These are phyloP conservation scores for Aspidiotus rigidus DNA, from an alignment of 2,888 invertebrate genomes.

Conservation along the genomic window DNA sequence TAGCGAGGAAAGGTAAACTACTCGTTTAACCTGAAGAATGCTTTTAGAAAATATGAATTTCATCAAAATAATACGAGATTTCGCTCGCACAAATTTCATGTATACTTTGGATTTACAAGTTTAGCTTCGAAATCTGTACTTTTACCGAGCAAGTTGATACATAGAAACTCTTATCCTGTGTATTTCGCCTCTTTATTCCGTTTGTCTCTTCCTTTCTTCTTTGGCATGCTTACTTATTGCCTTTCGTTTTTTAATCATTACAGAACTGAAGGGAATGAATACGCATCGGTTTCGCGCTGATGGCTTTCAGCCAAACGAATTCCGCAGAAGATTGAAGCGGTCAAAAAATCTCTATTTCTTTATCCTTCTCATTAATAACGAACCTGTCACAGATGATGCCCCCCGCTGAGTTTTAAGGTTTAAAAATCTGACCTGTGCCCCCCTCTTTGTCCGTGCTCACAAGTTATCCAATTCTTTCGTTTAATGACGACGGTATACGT, in stretches of 20 bases:
- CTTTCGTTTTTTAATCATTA: conserved; percentile 6
- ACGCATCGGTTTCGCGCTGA: conserved; percentile 27
- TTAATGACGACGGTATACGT: conserved; percentile 30
- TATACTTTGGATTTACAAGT: too few species aligned
- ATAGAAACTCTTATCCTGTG: too few species aligned
- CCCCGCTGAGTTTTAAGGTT: conserved; percentile 32
- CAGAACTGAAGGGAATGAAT: conserved; percentile 1
- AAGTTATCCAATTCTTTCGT: conserved; percentile 28
- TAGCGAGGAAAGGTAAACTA: too few species aligned
- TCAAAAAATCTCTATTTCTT: conserved; percentile 23
- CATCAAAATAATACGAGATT: too few species aligned
- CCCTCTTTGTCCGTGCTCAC: conserved; percentile 25
- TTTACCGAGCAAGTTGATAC: too few species aligned
- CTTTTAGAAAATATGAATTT: too few species aligned
- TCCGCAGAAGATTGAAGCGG: conserved; percentile 31
- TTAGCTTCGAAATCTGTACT: too few species aligned
- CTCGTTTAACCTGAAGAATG: too few species aligned
- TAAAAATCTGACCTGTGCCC: conserved; percentile 32
- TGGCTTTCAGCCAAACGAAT: conserved; percentile 32
- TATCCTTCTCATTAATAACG: conserved; percentile 33
- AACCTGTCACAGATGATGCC: conserved; percentile 31
- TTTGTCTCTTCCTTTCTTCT: not conserved
- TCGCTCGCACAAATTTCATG: too few species aligned
- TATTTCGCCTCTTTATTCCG: not conserved
- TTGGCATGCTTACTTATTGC: not conserved